phyloP scores from a whole-genome alignment of 2,888 invertebrate species.

The Drosophila greeni region DNA sequence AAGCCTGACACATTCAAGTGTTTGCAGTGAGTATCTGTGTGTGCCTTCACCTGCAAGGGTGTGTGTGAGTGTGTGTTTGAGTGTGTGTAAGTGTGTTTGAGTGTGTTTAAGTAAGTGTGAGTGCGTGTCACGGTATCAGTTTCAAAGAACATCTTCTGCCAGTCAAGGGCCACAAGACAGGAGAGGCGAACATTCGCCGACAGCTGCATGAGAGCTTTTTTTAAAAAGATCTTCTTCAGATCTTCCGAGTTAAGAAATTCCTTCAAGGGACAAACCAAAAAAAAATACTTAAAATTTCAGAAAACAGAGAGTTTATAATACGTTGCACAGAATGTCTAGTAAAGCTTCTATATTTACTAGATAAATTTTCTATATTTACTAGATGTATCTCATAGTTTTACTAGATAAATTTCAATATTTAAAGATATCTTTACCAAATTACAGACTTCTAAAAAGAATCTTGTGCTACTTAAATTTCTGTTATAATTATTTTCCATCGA shows the following conservation, averaged over 20 bases:
- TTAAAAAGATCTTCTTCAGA: slow-evolving; percentile 2
- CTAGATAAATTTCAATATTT: too few relatives aligned
- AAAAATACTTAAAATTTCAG: slow-evolving; percentile 1
- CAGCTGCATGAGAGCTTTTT: slow-evolving; percentile 42
- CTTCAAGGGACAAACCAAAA: not conserved
- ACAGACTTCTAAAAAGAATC: too few relatives aligned
- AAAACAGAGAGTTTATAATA: slow-evolving; percentile 1
- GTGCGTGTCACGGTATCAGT: slow-evolving; percentile 40
- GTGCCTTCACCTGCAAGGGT: slow-evolving; percentile 8
- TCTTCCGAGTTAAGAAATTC: slow-evolving; percentile 12
- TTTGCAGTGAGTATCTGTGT: slow-evolving; percentile 30
- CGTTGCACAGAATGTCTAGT: not conserved
- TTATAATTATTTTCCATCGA: not conserved
- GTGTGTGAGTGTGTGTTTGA: slow-evolving; percentile 5
- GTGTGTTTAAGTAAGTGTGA: too few relatives aligned
- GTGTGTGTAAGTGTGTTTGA: slow-evolving; percentile 13
- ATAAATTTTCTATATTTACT: not conserved
- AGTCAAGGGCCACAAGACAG: slow-evolving; percentile 37
- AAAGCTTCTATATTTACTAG: not conserved
- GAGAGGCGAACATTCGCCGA: slow-evolving; percentile 32
- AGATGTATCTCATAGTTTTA: too few relatives aligned
- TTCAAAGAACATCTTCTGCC: slow-evolving; percentile 49
- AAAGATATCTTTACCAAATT: not conserved
- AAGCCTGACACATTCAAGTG: slow-evolving; percentile 53
- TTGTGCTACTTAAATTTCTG: not conserved